phyloP scores from a whole-genome alignment of 2,113 vertebrate genomes.

The Machaerirhynchus nigripectus region DNA sequence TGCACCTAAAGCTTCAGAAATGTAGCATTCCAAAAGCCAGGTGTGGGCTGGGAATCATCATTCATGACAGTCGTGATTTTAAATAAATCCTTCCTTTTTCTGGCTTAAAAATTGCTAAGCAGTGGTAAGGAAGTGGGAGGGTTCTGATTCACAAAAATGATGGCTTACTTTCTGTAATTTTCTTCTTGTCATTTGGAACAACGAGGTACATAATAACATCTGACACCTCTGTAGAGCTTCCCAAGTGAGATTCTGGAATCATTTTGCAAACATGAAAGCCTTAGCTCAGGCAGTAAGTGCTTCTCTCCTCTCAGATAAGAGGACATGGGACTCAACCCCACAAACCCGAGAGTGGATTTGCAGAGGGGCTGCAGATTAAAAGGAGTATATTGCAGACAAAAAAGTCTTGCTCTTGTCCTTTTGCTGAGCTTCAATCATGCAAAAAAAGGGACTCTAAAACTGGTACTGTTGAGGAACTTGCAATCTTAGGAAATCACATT shows the following conservation, averaged over 20 bases:
- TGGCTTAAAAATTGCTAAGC: slow-evolving; percentile 49
- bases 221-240: slow-evolving; percentile 49
- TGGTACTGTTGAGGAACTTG: neutral
- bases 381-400: neutral
- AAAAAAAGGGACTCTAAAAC: neutral
- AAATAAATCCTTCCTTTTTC: slow-evolving; percentile 61
- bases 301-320: neutral
- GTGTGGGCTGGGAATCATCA: slow-evolving; percentile 52
- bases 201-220: slow-evolving; percentile 54
- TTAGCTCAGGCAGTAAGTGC: neutral
- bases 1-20: slow-evolving; percentile 28
- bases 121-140: slow-evolving; percentile 51
- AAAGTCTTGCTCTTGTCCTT: neutral
- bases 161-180: slow-evolving; percentile 54
- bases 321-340: neutral
- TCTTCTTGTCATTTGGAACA: slow-evolving; percentile 56
- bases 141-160: slow-evolving; percentile 57
- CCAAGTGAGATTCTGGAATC: slow-evolving; percentile 31
- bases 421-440: neutral
- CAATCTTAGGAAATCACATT: neutral
- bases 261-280: slow-evolving; percentile 17
- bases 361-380: neutral
- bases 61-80: slow-evolving; percentile 51
- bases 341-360: neutral
- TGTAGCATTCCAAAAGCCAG: slow-evolving; percentile 18